phyloP scores from a whole-genome alignment of 2,797 vertebrate genomes.

The Odontamblyopus lacepedii region DNA sequence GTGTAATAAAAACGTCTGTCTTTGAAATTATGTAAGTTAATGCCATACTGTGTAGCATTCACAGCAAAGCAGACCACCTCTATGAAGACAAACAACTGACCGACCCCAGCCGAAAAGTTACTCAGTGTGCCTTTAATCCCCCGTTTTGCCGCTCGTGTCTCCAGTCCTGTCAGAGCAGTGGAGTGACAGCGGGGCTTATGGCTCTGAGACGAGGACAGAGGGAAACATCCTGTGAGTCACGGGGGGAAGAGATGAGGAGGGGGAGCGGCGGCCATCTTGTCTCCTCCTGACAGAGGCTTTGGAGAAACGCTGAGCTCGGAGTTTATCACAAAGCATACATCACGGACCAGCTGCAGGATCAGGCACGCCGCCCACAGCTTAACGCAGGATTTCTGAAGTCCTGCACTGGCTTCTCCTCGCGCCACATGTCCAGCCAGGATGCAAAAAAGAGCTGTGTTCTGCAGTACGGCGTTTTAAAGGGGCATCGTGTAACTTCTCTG shows the following conservation, averaged over 20 bases:
- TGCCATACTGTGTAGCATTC: no score
- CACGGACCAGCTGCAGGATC: neutral
- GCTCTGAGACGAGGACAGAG: constrained; percentile 11
- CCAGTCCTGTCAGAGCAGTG: constrained; percentile 44
- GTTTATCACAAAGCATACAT: constrained; percentile 23
- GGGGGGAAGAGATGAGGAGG: constrained; percentile 12
- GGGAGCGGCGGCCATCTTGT: constrained; percentile 28
- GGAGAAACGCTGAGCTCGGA: constrained; percentile 19
- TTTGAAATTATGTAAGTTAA: no score
- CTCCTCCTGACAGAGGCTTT: constrained; percentile 17
- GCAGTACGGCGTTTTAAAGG: neutral
- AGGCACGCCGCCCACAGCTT: constrained; percentile 1
- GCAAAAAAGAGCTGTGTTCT: neutral
- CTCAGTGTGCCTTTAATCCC: neutral
- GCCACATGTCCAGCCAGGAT: neutral
- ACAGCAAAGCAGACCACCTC: no score
- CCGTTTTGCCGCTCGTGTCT: constrained; percentile 32
- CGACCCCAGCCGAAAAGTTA: neutral
- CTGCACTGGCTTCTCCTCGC: neutral
- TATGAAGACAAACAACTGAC: no score
- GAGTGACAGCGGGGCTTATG: constrained; percentile 47
- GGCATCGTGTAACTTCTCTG: no score
- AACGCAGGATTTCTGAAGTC: constrained; percentile 4
- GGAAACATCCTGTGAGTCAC: constrained; percentile 28
- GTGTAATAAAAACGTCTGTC: no score